Percentiles rank a stretch among this genome's conserved stretches.
Evolutionary conservation across 2,888 invertebrate genomes (phyloP).

Genomic region (Eudasyphora cyanicolor): DNA sequence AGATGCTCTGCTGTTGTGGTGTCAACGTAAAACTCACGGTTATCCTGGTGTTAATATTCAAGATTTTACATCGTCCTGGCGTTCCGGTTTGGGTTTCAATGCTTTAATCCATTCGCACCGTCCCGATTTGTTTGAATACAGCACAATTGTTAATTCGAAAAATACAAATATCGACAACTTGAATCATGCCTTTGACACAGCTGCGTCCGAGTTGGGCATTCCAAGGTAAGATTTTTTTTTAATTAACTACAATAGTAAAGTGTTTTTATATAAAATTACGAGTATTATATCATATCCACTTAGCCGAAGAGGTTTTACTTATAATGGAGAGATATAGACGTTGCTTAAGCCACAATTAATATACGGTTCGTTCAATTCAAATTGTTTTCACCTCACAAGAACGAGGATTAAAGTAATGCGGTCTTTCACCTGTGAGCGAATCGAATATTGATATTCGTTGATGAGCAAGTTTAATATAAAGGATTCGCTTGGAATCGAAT

Average conservation of each 20-base stretch:
- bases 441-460: no score
- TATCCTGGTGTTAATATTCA: conserved; percentile 93
- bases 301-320: no score
- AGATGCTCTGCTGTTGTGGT: conserved; percentile 98
- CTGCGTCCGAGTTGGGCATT: conserved; percentile 95
- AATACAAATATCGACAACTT: conserved; percentile 92
- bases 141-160: conserved; percentile 87
- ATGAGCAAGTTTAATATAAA: no score
- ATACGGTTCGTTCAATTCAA: no score
- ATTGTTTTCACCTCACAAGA: no score
- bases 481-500: no score
- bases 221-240: conserved; percentile 81
- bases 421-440: no score
- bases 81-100: conserved; percentile 98
- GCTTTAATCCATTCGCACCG: conserved; percentile 98
- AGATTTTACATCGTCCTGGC: conserved; percentile 96
- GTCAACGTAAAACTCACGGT: conserved; percentile 98
- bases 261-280: no score
- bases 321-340: no score
- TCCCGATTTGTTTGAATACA: conserved; percentile 96
- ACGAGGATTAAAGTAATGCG: no score
- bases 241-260: conserved; percentile 4
- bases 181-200: conserved; percentile 98
- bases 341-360: no score
- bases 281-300: no score